A percentile compares a stretch with the other conserved stretches of the same genome.
These are phyloP conservation scores for Noctua fimbriata DNA, from an alignment of 2,888 invertebrate genomes.

Conservation along the genomic window DNA sequence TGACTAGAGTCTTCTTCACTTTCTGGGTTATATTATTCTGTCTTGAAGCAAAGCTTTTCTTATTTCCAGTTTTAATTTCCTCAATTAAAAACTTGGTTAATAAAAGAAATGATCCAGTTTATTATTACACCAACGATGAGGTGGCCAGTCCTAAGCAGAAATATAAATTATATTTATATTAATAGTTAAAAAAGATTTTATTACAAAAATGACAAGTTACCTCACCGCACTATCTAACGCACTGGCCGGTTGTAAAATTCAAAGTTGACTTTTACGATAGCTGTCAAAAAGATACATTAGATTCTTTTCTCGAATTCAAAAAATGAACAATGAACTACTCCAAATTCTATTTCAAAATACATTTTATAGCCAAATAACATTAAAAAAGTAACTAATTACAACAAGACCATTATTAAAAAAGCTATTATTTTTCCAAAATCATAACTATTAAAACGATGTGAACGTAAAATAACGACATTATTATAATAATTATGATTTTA, in stretches of 20 bases:
- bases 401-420: slow-evolving; percentile 49
- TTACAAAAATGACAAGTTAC: slow-evolving; percentile 48
- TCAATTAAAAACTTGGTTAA: slow-evolving; percentile 6
- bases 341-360: slow-evolving; percentile 25
- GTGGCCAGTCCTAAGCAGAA: slow-evolving; percentile 31
- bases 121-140: slow-evolving; percentile 44
- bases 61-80: neutral
- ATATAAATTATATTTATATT: slow-evolving; percentile 48
- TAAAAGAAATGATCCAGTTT: slow-evolving; percentile 37
- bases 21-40: neutral
- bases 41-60: neutral
- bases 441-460: slow-evolving; percentile 45
- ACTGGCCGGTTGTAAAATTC: slow-evolving; percentile 45
- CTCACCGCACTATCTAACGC: slow-evolving; percentile 43
- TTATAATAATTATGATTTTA: slow-evolving; percentile 64
- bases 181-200: slow-evolving; percentile 50
- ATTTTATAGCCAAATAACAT: slow-evolving; percentile 36
- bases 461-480: slow-evolving; percentile 59
- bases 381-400: slow-evolving; percentile 53
- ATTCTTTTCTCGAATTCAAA: slow-evolving; percentile 25
- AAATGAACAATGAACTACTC: slow-evolving; percentile 44
- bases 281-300: slow-evolving; percentile 51
- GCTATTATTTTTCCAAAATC: slow-evolving; percentile 38
- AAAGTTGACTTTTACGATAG: slow-evolving; percentile 49
- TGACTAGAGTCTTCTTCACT: neutral